A percentile compares a stretch with the other conserved stretches of the same genome.
Evolutionary conservation across 92 coral and sea anemone species (phyloP).

Genomic region (Palythoa grandis): DNA sequence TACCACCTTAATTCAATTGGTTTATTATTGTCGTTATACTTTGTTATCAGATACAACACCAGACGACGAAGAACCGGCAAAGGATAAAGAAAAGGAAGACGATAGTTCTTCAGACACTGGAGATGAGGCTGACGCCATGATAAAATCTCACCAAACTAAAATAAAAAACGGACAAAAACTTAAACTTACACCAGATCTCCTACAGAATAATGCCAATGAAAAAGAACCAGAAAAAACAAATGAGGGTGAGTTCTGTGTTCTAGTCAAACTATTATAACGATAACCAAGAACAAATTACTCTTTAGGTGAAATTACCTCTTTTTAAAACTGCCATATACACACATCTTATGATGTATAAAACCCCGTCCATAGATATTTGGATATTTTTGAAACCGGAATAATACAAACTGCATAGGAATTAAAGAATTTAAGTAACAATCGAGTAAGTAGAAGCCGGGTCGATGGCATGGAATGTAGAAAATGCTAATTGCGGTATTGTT

Average conservation of each 20-base stretch:
- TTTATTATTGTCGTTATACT: neutral
- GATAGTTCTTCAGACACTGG: conserved; percentile 85
- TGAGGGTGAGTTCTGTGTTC: conserved; percentile 13
- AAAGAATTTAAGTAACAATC: no score
- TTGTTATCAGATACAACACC: conserved; percentile 77
- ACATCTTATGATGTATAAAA: no score
- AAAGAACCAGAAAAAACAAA: conserved; percentile 24
- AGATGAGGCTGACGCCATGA: conserved; percentile 71
- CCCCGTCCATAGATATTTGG: no score
- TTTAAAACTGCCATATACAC: no score
- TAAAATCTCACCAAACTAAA: conserved; percentile 11
- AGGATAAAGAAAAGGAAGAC: conserved; percentile 57
- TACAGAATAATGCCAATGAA: conserved; percentile 49
- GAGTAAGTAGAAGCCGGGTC: no score
- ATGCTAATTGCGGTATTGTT: no score
- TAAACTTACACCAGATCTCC: conserved; percentile 69
- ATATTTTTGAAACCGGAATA: no score
- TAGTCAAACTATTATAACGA: no score
- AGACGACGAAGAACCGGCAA: conserved; percentile 78
- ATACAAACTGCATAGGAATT: neutral
- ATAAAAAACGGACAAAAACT: conserved; percentile 55
- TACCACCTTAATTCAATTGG: neutral
- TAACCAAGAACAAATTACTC: no score
- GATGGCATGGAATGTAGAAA: no score
- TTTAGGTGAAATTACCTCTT: no score